A percentile compares a stretch with the other conserved stretches of the same genome.
Conservation (phyloP, 1,140 invertebrate genomes). For the Melanaphis sacchari region DNA sequence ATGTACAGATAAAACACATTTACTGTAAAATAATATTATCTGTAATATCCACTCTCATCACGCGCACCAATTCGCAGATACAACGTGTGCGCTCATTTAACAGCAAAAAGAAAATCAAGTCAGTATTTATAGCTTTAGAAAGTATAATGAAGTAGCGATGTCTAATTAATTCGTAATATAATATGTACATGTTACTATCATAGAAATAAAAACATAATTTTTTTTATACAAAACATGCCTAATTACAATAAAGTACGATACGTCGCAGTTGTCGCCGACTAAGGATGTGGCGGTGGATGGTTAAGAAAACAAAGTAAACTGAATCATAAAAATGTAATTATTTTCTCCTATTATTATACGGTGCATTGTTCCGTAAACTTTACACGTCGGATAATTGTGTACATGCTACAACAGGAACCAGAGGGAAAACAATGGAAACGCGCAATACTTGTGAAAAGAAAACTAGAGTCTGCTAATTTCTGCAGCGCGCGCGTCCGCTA, state of each 20-base stretch:
- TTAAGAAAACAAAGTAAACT: conserved; percentile 40
- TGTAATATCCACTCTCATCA: not conserved
- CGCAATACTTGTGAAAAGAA: not conserved
- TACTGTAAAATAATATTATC: not conserved
- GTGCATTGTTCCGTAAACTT: conserved; percentile 49
- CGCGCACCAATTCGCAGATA: not conserved
- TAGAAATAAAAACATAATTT: not conserved
- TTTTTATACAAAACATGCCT: not conserved
- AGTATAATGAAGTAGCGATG: not conserved
- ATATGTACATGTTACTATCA: not conserved
- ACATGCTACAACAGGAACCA: conserved; percentile 14
- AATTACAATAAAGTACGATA: not conserved
- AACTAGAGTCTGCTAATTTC: not conserved
- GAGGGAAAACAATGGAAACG: conserved; percentile 31
- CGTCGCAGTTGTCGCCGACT: not conserved
- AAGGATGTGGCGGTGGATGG: conserved; percentile 7
- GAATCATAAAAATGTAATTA: conserved; percentile 43
- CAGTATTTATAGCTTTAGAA: conserved; percentile 38
- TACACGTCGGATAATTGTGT: conserved; percentile 27
- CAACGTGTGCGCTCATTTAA: not conserved
- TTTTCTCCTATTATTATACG: conserved; percentile 44
- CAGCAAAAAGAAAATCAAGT: not conserved
- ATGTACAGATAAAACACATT: not conserved
- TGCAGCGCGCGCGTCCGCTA: not conserved
- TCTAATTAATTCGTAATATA: conserved; percentile 14